Conservation (phyloP, 2,888 invertebrate genomes). For the Metallyticus violacea region DNA sequence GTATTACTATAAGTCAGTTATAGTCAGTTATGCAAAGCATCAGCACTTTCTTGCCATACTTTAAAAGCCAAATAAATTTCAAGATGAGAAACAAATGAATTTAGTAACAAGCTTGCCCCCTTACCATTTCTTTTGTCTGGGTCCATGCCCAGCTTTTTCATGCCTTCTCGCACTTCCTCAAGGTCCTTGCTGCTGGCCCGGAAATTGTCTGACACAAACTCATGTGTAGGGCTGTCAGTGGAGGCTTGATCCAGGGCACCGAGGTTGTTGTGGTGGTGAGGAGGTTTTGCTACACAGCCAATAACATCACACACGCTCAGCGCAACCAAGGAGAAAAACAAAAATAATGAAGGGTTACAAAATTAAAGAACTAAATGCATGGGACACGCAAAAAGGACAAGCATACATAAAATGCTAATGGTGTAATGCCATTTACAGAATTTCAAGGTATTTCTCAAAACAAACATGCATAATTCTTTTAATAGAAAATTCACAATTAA, state of each 20-base stretch:
- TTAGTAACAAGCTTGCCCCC: neutral
- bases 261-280: neutral
- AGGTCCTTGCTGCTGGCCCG: constrained; percentile 63
- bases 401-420: neutral
- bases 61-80: neutral
- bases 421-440: neutral
- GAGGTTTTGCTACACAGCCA: constrained; percentile 27
- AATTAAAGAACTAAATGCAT: neutral
- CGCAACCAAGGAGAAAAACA: neutral
- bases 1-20: neutral
- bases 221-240: constrained; percentile 51
- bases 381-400: neutral
- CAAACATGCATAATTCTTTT: neutral
- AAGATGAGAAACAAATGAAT: neutral
- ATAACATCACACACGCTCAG: neutral
- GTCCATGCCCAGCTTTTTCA: constrained; percentile 68
- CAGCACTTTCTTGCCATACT: neutral
- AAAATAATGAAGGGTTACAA: constrained; percentile 5
- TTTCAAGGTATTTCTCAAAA: neutral
- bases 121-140: constrained; percentile 40
- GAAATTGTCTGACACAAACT: constrained; percentile 76
- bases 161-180: constrained; percentile 71
- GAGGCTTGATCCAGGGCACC: constrained; percentile 13
- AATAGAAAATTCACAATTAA: neutral
- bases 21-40: neutral